Evolutionary conservation across 2,888 invertebrate genomes (phyloP), one percentile per base, ranked within the genome.

Genomic region (Xylophagus ater): DNA sequence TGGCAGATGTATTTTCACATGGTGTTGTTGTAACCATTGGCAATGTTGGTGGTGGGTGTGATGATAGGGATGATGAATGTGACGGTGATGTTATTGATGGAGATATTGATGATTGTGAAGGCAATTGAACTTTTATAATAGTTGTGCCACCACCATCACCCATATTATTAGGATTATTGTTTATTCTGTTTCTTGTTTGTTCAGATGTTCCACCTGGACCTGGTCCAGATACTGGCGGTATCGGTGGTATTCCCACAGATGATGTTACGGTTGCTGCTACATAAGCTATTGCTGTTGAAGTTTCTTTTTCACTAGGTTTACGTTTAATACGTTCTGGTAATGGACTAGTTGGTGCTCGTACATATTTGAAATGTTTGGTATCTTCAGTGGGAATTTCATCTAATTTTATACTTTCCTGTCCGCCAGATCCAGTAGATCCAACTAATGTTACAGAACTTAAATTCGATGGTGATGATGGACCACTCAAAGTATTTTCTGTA

Each of bases 401-500:
- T 9, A 28, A 24, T 20, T 66, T 67, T n/a, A n/a, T n/a, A 2
- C 51, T 50, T 41, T 66, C 66, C 38, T 65, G 68, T 1, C 67
- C 66, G 46, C 73, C 77, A 1, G 69, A 68, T 30, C 66, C 64
- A 4, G 68, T 69, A 3, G 70, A 70, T 1, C 78, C 81, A 1
- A 83, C 74, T 32, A 83, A 56, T 1, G 83, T 84, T 1, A 78
- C 76, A 8, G 81, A 79, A 53, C 82, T 82, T 12, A 81, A 62
- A 40, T 79, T 82, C 29, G 82, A 79, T 1, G 82, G 82, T 0
- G 83, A 82, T 3, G 73, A 78, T 17, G 81, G 81, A 1, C 71
- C 71, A 51, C 73, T 74, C 17, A 68, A 47, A 67, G 69, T 70
- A 41, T 13, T 43, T 32, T 48, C 45, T 35, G 44, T 14, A 30